Conservation (phyloP, 2,113 vertebrate genomes). For the Cairina moschata region DNA sequence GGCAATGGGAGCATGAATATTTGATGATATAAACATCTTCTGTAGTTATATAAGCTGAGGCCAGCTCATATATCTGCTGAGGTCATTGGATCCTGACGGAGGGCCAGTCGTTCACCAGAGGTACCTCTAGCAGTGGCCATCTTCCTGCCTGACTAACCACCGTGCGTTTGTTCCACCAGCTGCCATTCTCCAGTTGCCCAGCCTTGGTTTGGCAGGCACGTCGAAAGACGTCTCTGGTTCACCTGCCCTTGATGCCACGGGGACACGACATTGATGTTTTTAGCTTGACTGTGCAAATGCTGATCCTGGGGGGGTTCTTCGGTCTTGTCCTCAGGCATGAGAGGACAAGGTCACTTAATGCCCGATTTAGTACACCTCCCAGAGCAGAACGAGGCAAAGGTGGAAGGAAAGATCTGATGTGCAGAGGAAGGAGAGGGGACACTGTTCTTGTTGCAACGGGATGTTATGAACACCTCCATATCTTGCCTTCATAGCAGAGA, state of each 20-base stretch:
- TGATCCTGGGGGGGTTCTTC: neutral
- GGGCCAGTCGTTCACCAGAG: constrained; percentile 54
- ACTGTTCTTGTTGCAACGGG: neutral
- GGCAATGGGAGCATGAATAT: neutral
- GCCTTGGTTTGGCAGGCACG: neutral
- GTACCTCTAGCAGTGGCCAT: constrained; percentile 46
- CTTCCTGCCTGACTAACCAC: constrained; percentile 69
- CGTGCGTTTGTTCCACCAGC: constrained; percentile 25
- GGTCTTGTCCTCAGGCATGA: neutral
- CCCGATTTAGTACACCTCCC: neutral
- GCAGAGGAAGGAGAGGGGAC: neutral
- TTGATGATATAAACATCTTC: constrained; percentile 62
- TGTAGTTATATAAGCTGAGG: constrained; percentile 60
- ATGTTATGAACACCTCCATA: neutral
- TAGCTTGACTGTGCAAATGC: neutral
- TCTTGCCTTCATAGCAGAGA: constrained; percentile 1
- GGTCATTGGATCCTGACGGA: constrained; percentile 47
- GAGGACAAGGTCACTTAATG: neutral
- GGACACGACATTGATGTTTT: neutral
- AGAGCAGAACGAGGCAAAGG: neutral
- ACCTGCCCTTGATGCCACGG: neutral
- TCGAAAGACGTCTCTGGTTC: neutral
- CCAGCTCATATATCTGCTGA: constrained; percentile 70
- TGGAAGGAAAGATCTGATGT: neutral
- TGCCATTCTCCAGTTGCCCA: neutral